Base-by-base conservation (phyloP, 2,888 invertebrate species). In the Netelia inedita region DNA sequence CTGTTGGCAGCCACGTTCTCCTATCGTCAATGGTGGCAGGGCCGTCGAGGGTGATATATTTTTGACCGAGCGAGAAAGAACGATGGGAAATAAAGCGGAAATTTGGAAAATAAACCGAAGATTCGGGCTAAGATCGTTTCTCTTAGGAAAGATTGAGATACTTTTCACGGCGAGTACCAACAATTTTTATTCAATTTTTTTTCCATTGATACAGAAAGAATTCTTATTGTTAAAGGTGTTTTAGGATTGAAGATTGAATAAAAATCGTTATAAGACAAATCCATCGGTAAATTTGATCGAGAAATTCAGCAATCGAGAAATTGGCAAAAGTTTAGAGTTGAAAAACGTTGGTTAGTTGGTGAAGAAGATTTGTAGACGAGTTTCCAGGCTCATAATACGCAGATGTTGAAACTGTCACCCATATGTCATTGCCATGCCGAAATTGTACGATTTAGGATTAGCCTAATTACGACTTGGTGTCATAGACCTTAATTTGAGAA, bases 71-170 rank as follows among this genome's bases (percentile, higher is more conserved):
- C 16, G 16, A 16, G 57, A 46, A 46, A 19, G 57, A 19, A 57
- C 46, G 19, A 19, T 19, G 57, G 16, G 9, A 79, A 79, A 79
- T 79, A 61, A 79, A 63, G 69, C 61, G 59, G 68, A 55, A 55
- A 14, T 46, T 68, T 19, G 28, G 61, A 21, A 61, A 61, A 69
- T 43, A 35, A 46, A 50, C 10, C 28, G n/a, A 46, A 55, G 19
- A 57, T 9, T 10, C 28, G 23, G 57, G 23, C 76, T 57, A 21
- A n/a, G 35, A 21, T 65, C 35, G 8, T 55, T 65, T 53, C 21
- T 21, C 21, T 65, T 19, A 75, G 53, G 55, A 19, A 14, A 74
- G 50, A 19, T 41, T 50, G 2, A 19, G 19, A 74, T 68, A 53
- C 2, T n/a, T 2, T 69, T 16, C 9, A 5, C 0, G 41, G 10